Conservation (phyloP, 92 coral and sea anemone species). For the Siderastrea radians region DNA sequence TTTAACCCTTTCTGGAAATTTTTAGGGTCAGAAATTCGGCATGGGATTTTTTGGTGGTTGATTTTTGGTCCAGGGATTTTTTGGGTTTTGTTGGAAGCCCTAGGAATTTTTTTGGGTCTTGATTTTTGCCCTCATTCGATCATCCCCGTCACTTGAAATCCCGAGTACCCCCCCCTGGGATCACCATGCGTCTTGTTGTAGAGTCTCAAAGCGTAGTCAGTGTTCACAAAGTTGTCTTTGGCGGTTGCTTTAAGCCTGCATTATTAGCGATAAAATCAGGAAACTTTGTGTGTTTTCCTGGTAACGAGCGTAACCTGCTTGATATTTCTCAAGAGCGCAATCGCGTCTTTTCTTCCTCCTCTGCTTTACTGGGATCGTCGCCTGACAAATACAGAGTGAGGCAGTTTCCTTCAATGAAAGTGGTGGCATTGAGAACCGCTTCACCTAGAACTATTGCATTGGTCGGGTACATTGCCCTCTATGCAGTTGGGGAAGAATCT, state of each 20-base stretch:
- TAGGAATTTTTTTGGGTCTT: no score
- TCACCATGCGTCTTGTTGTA: no score
- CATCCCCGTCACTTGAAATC: no score
- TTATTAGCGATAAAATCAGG: not conserved
- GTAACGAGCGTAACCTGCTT: not conserved
- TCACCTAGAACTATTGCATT: not conserved
- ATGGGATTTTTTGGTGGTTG: no score
- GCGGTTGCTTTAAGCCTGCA: not conserved
- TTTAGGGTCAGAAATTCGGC: conserved; percentile 41
- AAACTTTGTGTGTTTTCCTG: not conserved
- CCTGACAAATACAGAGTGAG: not conserved
- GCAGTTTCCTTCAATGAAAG: conserved; percentile 4
- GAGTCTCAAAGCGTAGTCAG: no score
- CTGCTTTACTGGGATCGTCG: not conserved
- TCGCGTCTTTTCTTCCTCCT: not conserved
- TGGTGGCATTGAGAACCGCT: conserved; percentile 10
- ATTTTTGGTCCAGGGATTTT: no score
- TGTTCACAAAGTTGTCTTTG: no score
- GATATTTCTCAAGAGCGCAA: not conserved
- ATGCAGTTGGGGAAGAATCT: not conserved
- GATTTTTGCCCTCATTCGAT: no score
- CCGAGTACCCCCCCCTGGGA: no score
- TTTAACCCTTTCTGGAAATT: conserved; percentile 43
- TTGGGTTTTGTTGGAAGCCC: no score
- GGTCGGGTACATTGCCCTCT: no score